A percentile compares a stretch with the other conserved stretches of the same genome.
Evolutionary conservation across 2,113 vertebrate genomes (phyloP).

Genomic region (Tauraco erythrolophus): DNA sequence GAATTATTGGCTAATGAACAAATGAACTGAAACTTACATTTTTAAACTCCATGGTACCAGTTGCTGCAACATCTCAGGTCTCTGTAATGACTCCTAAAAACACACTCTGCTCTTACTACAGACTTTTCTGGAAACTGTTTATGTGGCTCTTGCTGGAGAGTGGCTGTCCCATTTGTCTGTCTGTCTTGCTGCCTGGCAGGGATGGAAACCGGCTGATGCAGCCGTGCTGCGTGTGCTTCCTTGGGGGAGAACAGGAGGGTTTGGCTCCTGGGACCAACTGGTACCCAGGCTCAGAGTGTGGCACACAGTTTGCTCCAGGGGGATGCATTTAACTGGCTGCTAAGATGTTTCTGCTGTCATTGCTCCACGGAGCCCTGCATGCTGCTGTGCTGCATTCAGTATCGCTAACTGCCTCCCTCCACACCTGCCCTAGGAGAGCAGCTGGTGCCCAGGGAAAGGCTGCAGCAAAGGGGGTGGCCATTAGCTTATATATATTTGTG

Average conservation of each 20-base stretch:
- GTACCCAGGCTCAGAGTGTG: not conserved
- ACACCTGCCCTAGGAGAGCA: not conserved
- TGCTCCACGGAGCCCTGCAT: fast-evolving
- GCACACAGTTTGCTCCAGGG: not conserved
- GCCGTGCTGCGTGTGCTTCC: fast-evolving
- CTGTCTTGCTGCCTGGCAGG: fast-evolving
- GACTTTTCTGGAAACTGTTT: not conserved
- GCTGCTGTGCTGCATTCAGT: not conserved
- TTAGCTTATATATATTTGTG: not conserved
- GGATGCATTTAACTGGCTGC: not conserved
- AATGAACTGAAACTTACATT: fast-evolving
- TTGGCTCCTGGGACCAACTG: fast-evolving
- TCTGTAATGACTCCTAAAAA: fast-evolving
- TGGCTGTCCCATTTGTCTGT: not conserved
- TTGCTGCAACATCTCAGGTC: not conserved
- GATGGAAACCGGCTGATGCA: not conserved
- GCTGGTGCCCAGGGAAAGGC: not conserved
- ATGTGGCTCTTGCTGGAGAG: fast-evolving
- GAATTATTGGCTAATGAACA: not conserved
- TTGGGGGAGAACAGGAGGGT: fast-evolving
- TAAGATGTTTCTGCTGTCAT: fast-evolving
- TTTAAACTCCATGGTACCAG: fast-evolving
- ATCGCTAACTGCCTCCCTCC: not conserved
- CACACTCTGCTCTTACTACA: fast-evolving
- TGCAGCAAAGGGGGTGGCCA: not conserved